Conservation (phyloP, 1,140 invertebrate genomes). For the Ooceraea biroi region DNA sequence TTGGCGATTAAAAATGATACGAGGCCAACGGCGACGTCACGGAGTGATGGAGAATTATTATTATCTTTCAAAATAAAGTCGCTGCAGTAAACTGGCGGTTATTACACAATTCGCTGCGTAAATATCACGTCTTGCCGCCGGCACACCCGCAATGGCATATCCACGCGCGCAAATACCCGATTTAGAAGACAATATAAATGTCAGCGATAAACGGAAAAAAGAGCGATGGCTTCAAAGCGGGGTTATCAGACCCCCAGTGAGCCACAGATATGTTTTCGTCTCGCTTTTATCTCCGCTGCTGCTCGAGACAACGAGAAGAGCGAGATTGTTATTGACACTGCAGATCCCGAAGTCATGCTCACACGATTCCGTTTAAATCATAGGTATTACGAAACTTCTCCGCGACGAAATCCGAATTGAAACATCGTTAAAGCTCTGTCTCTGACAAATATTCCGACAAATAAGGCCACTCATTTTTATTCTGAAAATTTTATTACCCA, state of each 20-base stretch:
- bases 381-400: background rate
- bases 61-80: constrained; percentile 16
- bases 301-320: constrained; percentile 4
- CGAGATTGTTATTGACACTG: constrained; percentile 44
- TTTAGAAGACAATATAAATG: constrained; percentile 39
- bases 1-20: background rate
- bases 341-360: constrained; percentile 2
- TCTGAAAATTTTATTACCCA: too few relatives aligned
- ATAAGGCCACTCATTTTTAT: too few relatives aligned
- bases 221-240: background rate
- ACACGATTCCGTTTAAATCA: constrained; percentile 10
- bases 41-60: background rate
- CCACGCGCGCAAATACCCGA: background rate
- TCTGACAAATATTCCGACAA: background rate
- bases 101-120: constrained; percentile 44
- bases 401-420: background rate
- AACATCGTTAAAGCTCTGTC: background rate
- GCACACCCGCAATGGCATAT: too few relatives aligned
- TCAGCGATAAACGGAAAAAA: constrained; percentile 22
- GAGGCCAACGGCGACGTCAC: background rate
- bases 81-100: constrained; percentile 4
- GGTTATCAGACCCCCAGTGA: constrained; percentile 67
- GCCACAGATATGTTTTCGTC: constrained; percentile 8
- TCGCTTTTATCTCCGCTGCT: constrained; percentile 19
- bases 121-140: background rate